Evolutionary conservation across 2,797 vertebrate species (phyloP), one percentile per base, ranked within the genome.

Genomic region (Coccyzus lansbergi): DNA sequence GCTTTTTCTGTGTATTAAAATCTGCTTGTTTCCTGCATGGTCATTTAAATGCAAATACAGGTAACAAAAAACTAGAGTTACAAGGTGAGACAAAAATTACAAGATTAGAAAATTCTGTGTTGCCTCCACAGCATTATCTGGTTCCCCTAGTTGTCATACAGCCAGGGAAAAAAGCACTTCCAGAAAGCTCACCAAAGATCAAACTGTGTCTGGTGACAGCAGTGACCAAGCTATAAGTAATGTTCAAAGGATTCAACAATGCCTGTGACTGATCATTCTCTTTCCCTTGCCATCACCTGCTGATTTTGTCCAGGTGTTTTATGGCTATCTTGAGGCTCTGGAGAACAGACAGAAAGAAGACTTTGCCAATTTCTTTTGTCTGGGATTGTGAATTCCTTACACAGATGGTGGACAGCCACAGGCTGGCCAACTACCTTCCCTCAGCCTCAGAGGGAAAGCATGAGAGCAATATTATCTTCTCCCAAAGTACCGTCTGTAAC

Each of bases 131-230:
- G 81, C 74, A 92, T 96, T 97, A 96, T 97, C 92, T 97, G 82
- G 96, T 96, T 97, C 76, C 40, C 68, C 76, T 28, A 93, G 76
- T 94, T 98, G 97, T 98, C 96, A 97, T 94, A 85, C 86, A 97
- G 97, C 96, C 97, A 97, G 92, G 76, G 93, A 94, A 95, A 97
- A 97, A 98, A 97, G 90, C 98, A 97, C 95, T 97, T 98, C 98
- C 98, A 98, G 98, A 98, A 98, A 98, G 94, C 94, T 97, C 96
- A 96, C 98, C 95, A 93, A 98, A 99, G 98, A 99, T 99, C 98
- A 99, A 99, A 99, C 98, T 97, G 97, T 96, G 98, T 97, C 98
- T 98, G 98, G 98, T 98, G 98, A 99, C 98, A 99, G 98, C 98
- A 97, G 96, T 97, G 98, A 98, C 98, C 98, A 98, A 97, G 98